Evolutionary conservation across 2,888 invertebrate genomes (phyloP).

Genomic region (Unio pictorum): DNA sequence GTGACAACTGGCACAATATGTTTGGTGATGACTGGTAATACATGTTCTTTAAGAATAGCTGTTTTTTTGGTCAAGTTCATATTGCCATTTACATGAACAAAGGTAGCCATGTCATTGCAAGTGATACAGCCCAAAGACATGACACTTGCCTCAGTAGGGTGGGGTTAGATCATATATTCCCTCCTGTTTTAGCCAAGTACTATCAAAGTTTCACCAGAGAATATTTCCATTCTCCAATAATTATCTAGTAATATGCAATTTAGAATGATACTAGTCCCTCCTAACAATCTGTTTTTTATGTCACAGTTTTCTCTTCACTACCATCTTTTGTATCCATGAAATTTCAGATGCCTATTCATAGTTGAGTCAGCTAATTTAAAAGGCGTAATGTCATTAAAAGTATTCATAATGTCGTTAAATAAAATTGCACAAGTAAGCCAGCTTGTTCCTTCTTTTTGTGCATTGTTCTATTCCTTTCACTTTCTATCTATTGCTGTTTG

Average conservation of each 20-base stretch:
- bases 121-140: too few species aligned
- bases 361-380: neutral
- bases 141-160: too few species aligned
- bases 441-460: neutral
- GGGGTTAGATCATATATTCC: neutral
- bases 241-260: constrained; percentile 2
- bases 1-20: too few species aligned
- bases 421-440: neutral
- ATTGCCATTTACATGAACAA: too few species aligned
- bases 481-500: neutral
- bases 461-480: neutral
- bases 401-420: neutral
- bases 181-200: constrained; percentile 3
- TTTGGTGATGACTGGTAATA: too few species aligned
- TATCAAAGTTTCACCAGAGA: neutral
- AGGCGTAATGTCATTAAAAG: neutral
- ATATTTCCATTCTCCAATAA: constrained; percentile 4
- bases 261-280: constrained; percentile 2
- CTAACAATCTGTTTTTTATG: neutral
- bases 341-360: neutral
- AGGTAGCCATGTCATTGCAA: too few species aligned
- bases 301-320: neutral
- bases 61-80: too few species aligned
- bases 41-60: too few species aligned
- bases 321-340: neutral